These are phyloP conservation scores for Aphodius granarius DNA, from an alignment of 2,888 invertebrate species.

Conservation along the genomic window DNA sequence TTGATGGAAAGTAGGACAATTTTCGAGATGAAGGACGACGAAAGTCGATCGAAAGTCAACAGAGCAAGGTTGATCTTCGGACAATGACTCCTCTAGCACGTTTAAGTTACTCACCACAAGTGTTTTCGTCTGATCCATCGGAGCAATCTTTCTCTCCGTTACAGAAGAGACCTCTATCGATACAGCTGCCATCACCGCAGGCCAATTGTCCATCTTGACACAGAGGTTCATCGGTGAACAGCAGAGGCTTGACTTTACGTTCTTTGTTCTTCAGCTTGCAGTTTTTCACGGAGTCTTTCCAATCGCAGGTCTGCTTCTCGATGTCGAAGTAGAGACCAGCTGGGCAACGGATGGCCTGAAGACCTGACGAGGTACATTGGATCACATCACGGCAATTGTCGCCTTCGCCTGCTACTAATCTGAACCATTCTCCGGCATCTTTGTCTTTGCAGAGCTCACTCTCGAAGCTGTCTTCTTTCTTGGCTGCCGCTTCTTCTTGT, in stretches of 20 bases:
- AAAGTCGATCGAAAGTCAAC: constrained; percentile 2
- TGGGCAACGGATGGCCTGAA: constrained; percentile 91
- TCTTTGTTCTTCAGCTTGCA: constrained; percentile 90
- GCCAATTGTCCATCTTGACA: constrained; percentile 86
- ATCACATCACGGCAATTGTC: constrained; percentile 94
- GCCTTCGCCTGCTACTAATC: constrained; percentile 84
- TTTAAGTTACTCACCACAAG: constrained; percentile 72
- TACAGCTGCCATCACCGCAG: constrained; percentile 84
- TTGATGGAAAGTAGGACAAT: constrained; percentile 45
- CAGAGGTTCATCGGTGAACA: constrained; percentile 87
- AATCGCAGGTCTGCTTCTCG: constrained; percentile 93
- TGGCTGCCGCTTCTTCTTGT: constrained; percentile 65
- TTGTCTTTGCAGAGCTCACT: constrained; percentile 90
- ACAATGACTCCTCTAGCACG: not conserved
- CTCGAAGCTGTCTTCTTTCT: constrained; percentile 88
- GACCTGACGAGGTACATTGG: constrained; percentile 91
- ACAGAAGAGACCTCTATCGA: constrained; percentile 89
- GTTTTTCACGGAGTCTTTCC: constrained; percentile 92
- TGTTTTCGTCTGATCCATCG: constrained; percentile 89
- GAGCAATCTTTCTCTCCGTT: constrained; percentile 89
- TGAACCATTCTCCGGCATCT: constrained; percentile 94
- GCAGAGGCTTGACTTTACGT: constrained; percentile 81
- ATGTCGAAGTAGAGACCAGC: constrained; percentile 92
- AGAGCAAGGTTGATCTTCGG: not conserved
- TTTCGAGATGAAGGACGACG: not conserved